A percentile compares a stretch with the other conserved stretches of the same genome.
Evolutionary conservation across 2,888 invertebrate genomes (phyloP).

Genomic region (Aspidiotus destructor): DNA sequence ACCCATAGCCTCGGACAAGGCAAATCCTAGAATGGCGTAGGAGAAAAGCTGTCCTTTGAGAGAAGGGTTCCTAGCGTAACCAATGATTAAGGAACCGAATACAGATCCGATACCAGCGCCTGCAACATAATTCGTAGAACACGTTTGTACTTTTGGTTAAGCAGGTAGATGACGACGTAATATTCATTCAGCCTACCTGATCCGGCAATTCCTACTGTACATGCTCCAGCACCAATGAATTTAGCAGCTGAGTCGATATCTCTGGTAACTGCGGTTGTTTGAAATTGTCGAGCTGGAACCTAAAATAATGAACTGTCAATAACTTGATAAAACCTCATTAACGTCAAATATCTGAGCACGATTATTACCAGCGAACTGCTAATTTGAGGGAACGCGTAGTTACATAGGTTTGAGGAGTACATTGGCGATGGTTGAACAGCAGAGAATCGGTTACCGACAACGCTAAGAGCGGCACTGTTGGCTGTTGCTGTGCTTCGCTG

Average conservation of each 20-base stretch:
- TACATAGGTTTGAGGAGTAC: constrained; percentile 8
- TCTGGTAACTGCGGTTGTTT: constrained; percentile 76
- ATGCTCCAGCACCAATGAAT: constrained; percentile 99
- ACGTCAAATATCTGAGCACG: too few species aligned
- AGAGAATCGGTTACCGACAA: constrained; percentile 10
- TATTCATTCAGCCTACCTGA: constrained; percentile 58
- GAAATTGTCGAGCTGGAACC: constrained; percentile 54
- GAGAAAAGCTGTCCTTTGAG: constrained; percentile 96
- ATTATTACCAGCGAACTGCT: too few species aligned
- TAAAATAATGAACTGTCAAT: constrained; percentile 10
- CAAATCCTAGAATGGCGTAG: constrained; percentile 95
- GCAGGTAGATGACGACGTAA: too few species aligned
- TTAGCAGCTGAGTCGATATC: constrained; percentile 99
- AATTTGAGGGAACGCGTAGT: too few species aligned
- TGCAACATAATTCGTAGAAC: constrained; percentile 40
- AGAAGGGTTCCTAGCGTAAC: constrained; percentile 93
- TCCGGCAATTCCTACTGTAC: constrained; percentile 99
- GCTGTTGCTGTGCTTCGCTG: constrained; percentile 4
- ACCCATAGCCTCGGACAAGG: constrained; percentile 97
- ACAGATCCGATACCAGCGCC: constrained; percentile 96
- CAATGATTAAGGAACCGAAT: constrained; percentile 92
- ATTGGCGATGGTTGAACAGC: constrained; percentile 5
- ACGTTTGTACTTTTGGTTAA: too few species aligned
- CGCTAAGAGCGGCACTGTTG: constrained; percentile 12
- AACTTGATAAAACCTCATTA: too few species aligned